Base-by-base conservation (phyloP, 2,113 vertebrate species). In the Epinephelus cyanopodus region DNA sequence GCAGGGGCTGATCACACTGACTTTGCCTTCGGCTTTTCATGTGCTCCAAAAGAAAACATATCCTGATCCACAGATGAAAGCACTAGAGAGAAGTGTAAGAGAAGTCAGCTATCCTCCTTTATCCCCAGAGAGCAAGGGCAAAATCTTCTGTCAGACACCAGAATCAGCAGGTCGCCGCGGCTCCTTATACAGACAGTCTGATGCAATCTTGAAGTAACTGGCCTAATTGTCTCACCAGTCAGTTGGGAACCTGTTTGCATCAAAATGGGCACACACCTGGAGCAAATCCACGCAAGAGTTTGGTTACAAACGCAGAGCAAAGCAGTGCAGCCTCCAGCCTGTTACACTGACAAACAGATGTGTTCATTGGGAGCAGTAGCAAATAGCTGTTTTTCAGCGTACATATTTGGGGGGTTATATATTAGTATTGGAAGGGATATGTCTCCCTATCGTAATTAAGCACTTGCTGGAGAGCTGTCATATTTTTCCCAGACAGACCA, bases 401-500 rank as follows among this genome's bases (percentile, higher is more conserved):
- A 19, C 19, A 12, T 21, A 21, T 61, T 4, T n/a, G 23, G 21
- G 9, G 14, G 21, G 14, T 4, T 25, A 67, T 5, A 37, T 60
- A 48, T 60, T 60, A n/a, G 14, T 29, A 37, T 37, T 37, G 42
- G 13, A 56, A n/a, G 4, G 62, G 23, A 66, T 17, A n/a, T 27
- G 48, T 63, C 7, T 18, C 27, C 17, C 19, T 19, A 7, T 42
- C 12, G 45, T 13, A 6, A 60, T 60, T 69, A 61, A 23, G n/a
- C 1, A 4, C n/a, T 52, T 61, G 27, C 42, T 18, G 39, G 54
- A 79, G 77, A 77, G 61, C 61, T 64, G 25, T 78, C 64, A 70
- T 48, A 75, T 84, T 87, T 73, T 82, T 76, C 67, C 23, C 61
- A 60, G 67, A 18, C 21, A 50, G 66, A 45, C 19, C 62, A 50